Base-by-base conservation (phyloP, 2,797 vertebrate species). In the Rhinella marina region DNA sequence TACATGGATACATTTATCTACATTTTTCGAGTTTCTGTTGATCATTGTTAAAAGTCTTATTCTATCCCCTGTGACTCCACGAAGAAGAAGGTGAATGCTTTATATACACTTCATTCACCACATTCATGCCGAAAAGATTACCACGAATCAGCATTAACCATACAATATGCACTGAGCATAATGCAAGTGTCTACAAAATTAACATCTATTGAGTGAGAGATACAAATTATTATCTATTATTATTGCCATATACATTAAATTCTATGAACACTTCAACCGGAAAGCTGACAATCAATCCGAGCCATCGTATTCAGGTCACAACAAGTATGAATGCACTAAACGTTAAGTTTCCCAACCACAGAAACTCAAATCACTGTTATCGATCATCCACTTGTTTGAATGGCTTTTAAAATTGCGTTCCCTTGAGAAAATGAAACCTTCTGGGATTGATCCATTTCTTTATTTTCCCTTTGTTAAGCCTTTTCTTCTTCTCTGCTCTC, bases 351-450 rank as follows among this genome's bases (percentile, higher is more conserved):
- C 29, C 50, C 13, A 16, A 27, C 41, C 2, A 23, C 21, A 76
- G 57, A 73, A 48, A 48, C 32, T 62, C 57, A 48, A 41, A 61
- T 87, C 68, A 17, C 85, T 57, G 64, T 25, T 87, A 87, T 64
- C 82, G 79, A 87, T 87, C 70, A 75, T 23, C 41, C 56, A 82
- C 79, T 61, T 82, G 56, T 61, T 64, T 16, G 23, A 48, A 76
- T 29, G n/a, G 86, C 80, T 82, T 87, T 87, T 66, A 82, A 80
- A 72, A 82, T 54, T 75, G 72, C 48, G 13, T 32, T 87, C 59
- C 29, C 70, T 68, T 72, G 62, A 80, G 64, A 86, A 80, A 80
- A 80, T 56, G 61, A 81, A 70, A 81, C 21, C 79, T 59, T 84
- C 2, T 88, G 75, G 27, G 59, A 77, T 54, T 88, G 73, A 88